phyloP scores from a whole-genome alignment of 2,888 invertebrate species.

The Heliconius aoede region DNA sequence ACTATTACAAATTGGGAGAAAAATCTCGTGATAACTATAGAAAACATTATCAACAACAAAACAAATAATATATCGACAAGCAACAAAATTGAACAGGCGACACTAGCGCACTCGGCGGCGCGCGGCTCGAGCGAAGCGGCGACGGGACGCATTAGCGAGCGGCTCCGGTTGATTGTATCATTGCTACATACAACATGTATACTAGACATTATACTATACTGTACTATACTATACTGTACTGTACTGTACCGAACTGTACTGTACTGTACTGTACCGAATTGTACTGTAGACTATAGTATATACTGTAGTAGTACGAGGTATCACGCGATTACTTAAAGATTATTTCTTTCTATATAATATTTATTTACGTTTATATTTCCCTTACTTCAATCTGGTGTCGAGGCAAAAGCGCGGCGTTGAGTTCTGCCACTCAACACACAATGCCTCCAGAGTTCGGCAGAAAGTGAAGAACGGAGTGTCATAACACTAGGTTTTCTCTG shows the following conservation, averaged over 20 bases:
- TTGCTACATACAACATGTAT: slow-evolving; percentile 35
- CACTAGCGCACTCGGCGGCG: slow-evolving; percentile 31
- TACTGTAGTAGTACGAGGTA: slow-evolving; percentile 10
- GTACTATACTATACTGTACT: slow-evolving; percentile 6
- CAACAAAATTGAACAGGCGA: not conserved
- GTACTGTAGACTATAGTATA: slow-evolving; percentile 1
- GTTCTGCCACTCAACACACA: no score
- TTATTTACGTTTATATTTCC: no score
- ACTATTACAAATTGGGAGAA: no score
- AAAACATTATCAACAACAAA: not conserved
- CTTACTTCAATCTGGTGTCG: no score
- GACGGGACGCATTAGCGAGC: slow-evolving; percentile 54
- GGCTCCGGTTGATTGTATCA: slow-evolving; percentile 53
- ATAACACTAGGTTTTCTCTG: no score
- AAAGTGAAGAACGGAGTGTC: no score
- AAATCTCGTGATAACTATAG: not conserved
- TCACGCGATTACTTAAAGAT: slow-evolving; percentile 28
- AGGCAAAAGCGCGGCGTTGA: no score
- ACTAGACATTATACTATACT: slow-evolving; percentile 16
- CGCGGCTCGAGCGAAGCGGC: slow-evolving; percentile 49
- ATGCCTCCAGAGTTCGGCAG: no score
- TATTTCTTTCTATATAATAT: slow-evolving; percentile 6
- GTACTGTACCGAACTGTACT: slow-evolving; percentile 9
- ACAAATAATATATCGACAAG: slow-evolving; percentile 13
- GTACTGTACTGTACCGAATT: slow-evolving; percentile 1